Conservation (phyloP, 2,888 invertebrate species). For the Eilema sororculum region DNA sequence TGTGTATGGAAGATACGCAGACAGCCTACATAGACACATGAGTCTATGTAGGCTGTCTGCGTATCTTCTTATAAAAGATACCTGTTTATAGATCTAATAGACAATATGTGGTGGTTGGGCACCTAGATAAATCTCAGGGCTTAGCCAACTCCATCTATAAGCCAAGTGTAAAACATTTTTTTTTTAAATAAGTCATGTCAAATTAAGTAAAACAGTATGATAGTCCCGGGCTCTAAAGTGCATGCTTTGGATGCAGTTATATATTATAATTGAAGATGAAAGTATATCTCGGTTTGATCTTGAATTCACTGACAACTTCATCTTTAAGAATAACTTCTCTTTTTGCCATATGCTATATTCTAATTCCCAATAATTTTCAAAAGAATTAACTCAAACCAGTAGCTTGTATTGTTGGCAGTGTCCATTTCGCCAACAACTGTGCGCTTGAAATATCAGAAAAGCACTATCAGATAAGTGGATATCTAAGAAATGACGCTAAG, state of each 20-base stretch:
- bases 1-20: too few species aligned
- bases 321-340: not conserved
- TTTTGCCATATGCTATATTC: not conserved
- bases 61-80: not conserved
- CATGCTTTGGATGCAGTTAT: not conserved
- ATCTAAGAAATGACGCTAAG: not conserved
- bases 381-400: not conserved
- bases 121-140: too few species aligned
- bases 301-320: not conserved
- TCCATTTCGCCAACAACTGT: not conserved
- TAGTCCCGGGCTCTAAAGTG: not conserved
- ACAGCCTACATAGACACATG: too few species aligned
- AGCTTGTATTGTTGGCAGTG: not conserved
- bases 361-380: too few species aligned
- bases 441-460: not conserved
- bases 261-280: not conserved
- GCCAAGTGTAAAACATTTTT: not conserved
- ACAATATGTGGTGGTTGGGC: too few species aligned
- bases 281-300: not conserved
- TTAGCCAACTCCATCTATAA: too few species aligned
- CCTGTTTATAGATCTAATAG: too few species aligned
- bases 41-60: too few species aligned
- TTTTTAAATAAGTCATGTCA: not conserved
- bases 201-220: not conserved
- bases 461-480: conserved; percentile 14